Base-by-base conservation (phyloP, 2,113 vertebrate species). In the Hemicordylus capensis region DNA sequence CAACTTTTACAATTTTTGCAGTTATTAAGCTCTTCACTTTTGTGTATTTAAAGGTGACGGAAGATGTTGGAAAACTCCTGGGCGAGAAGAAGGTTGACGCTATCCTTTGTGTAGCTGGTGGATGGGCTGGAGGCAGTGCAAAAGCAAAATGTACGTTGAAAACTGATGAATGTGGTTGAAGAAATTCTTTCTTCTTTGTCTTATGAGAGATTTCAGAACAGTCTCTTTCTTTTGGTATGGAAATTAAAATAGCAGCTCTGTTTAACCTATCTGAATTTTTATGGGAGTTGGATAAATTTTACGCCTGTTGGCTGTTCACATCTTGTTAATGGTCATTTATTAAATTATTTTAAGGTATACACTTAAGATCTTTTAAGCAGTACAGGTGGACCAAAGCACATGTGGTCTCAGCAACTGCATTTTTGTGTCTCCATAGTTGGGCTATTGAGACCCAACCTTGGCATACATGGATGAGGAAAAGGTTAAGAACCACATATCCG, bases 71-170 rank as follows among this genome's bases (percentile, higher is more conserved):
- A 10, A 96, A 93, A 86, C 94, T 99, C 89, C 95, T 99, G 63
- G 97, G 98, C 46, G 97, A 98, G 31, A 93, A 97, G 79, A 99
- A 99, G 84, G 97, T 99, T 87, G 98, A 99, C 1, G 98, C 98
- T 0, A 98, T 99, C 90, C 88, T 99, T 46, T 99, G 98, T 51
- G 98, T 99, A 54, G 98, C 98, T 0, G 98, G 98, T 88, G 98
- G 98, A 91, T 99, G 98, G 98, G 98, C 98, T 0, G 98, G 98
- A 87, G 98, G 98, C 93, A 99, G 94, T 7, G 98, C 97, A 86
- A 97, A 97, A 90, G 98, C 98, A 70, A 99, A 98, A 95, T 98
- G 98, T 99, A 91, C 97, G 95, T 95, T n/a, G 12, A 15, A 51
- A 73, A 78, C 37, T 2, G 1, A 0, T 31, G 17, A 61, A 48